These are phyloP conservation scores for Alentia gelatinosa DNA, from an alignment of 2,888 invertebrate genomes.

Conservation along the genomic window DNA sequence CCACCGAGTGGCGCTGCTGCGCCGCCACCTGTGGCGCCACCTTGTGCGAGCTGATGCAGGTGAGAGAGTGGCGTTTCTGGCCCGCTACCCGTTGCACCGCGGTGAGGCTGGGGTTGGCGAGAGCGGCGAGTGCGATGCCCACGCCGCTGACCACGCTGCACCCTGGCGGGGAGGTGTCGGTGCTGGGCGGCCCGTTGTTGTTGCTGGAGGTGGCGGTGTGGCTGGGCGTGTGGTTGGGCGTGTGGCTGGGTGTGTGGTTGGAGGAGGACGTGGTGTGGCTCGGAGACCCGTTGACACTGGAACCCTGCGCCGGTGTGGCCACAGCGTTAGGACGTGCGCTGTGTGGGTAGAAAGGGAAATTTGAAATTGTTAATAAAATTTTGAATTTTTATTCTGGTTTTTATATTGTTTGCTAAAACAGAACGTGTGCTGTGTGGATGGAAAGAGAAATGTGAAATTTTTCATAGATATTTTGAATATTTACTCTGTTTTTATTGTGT, in stretches of 20 bases:
- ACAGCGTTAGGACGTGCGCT: conserved; percentile 33
- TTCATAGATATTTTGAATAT: too few species aligned
- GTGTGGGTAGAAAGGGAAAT: not conserved
- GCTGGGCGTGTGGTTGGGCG: not conserved
- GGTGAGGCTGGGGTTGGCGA: conserved; percentile 39
- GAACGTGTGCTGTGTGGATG: too few species aligned
- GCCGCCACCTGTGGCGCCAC: conserved; percentile 59
- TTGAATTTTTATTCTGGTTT: too few species aligned
- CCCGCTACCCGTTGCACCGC: conserved; percentile 50
- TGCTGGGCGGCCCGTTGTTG: not conserved
- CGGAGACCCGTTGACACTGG: not conserved
- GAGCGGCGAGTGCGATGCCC: not conserved
- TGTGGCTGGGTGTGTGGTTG: conserved; percentile 7
- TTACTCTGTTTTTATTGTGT: too few species aligned
- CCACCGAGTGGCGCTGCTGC: conserved; percentile 69
- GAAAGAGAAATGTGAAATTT: too few species aligned
- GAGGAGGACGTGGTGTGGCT: not conserved
- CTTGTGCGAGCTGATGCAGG: conserved; percentile 59
- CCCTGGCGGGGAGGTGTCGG: not conserved
- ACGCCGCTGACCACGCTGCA: not conserved
- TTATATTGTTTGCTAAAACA: too few species aligned
- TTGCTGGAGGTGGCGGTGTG: not conserved
- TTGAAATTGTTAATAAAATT: too few species aligned
- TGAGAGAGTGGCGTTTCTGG: conserved; percentile 72
- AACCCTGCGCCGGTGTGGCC: not conserved